Evolutionary conservation across 2,113 vertebrate species (phyloP), one percentile per base, ranked within the genome.

Genomic region (Phaetusa simplex): DNA sequence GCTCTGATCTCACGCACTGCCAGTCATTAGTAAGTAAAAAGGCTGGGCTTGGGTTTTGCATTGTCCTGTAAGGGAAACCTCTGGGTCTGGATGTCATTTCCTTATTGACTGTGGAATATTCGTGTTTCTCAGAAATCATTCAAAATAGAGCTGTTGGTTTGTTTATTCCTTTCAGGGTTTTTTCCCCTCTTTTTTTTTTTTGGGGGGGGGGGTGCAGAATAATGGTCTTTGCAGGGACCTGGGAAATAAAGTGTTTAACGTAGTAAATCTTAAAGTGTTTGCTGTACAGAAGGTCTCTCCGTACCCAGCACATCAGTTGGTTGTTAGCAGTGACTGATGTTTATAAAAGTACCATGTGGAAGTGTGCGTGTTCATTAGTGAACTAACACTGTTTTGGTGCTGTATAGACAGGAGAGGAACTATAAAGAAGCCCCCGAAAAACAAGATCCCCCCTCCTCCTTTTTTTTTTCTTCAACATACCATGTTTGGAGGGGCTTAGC

Each of bases 321-420:
- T 66, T 36, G 34, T 27, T 49, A 50, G 47, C n/a, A 64, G 22
- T 7, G 52, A 29, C 19, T 24, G 38, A 12, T 69, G 36, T 19
- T 70, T 38, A 0, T n/a, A 20, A 61, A 34, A 45, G 21, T 20
- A 5, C 36, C 0, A 0, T 4, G 6, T 52, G 50, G 36, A 61
- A 43, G 23, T 6, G 14, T 36, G 11, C 50, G 12, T 43, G 36
- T 27, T 49, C 5, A 6, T 47, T 43, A 55, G 40, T 32, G 56
- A 83, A 11, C 14, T 72, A 22, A 34, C 22, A 13, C 7, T 66
- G 50, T 4, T 42, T 61, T 72, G 45, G 9, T 15, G 9, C 38
- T 30, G 1, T 12, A 12, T 47, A 45, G 62, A 59, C 69, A 59
- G 42, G n/a, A 77, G 34, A 77, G 15, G 38, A 71, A 40, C n/a